Base-by-base conservation (phyloP, 1,140 invertebrate genomes). In the Yoshiicerus persimilis region DNA sequence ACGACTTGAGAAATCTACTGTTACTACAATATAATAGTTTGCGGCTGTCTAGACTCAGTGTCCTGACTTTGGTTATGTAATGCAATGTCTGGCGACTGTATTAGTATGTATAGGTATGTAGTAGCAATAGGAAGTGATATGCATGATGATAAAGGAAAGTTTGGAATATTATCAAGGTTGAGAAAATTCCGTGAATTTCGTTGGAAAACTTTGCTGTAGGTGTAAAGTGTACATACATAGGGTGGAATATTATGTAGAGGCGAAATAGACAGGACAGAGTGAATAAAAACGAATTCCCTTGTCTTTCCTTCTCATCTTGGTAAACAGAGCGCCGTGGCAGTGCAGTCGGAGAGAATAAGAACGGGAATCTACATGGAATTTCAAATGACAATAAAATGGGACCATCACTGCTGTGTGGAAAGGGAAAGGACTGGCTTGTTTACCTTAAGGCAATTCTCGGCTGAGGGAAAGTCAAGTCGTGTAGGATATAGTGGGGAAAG, bases 311-410 rank as follows among this genome's bases (percentile, higher is more conserved):
- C 13, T 30, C 66, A n/a, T 56, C 66, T 70, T 30, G 25, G 66
- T 70, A 70, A 27, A 70, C 66, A 30, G 27, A n/a, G n/a, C n/a
- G n/a, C n/a, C n/a, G n/a, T 27, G 64, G 11, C 13, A 30, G 64
- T 5, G 64, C 27, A 10, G 9, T 20, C 8, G 30, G 13, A 23
- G 2, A 11, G 32, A 36, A 16, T 80, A 34, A 80, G 34, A 36
- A 36, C n/a, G 75, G 30, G 38, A 80, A 80, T 80, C 75, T 80
- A 36, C 34, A 80, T 80, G 75, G 75, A 80, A 80, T 80, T 80
- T 36, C 20, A 80, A 80, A 80, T 80, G 32, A 36, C 32, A 80
- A 80, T 80, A 80, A 80, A 80, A 80, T 36, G 75, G 30, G 38
- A 80, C n/a, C 32, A 80, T 34, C n/a, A 23, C 16, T 36, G 75